Conservation (phyloP, 2,113 vertebrate species). For the Hippocampus mohnikei region DNA sequence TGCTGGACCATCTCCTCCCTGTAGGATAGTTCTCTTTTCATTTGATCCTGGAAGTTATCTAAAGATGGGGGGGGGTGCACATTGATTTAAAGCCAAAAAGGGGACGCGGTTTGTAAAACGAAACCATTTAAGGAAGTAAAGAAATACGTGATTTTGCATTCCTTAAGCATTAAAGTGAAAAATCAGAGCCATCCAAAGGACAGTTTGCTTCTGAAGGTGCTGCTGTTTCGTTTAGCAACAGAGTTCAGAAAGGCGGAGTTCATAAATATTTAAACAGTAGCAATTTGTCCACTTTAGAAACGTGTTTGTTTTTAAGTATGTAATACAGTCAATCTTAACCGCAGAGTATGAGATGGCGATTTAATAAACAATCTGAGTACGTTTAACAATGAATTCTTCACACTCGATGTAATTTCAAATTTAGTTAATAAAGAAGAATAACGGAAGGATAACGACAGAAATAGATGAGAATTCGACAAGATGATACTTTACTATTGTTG, state of each 20-base stretch:
- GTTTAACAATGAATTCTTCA: neutral
- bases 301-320: neutral
- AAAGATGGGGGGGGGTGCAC: constrained; percentile 29
- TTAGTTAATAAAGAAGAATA: neutral
- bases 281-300: neutral
- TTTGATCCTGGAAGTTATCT: constrained; percentile 99
- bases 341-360: neutral
- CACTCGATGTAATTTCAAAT: neutral
- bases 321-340: neutral
- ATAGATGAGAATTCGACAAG: neutral
- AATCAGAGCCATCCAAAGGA: neutral
- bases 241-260: neutral
- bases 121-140: neutral
- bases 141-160: neutral
- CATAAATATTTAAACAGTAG: neutral
- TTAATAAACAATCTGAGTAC: neutral
- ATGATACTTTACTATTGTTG: neutral
- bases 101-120: neutral
- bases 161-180: no score
- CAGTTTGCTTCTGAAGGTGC: neutral
- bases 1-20: constrained; percentile 98
- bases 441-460: neutral
- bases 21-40: constrained; percentile 96
- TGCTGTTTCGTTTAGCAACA: neutral
- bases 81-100: neutral